Evolutionary conservation across 2,113 vertebrate species (phyloP).

Genomic region (Pelodiscus sinensis): DNA sequence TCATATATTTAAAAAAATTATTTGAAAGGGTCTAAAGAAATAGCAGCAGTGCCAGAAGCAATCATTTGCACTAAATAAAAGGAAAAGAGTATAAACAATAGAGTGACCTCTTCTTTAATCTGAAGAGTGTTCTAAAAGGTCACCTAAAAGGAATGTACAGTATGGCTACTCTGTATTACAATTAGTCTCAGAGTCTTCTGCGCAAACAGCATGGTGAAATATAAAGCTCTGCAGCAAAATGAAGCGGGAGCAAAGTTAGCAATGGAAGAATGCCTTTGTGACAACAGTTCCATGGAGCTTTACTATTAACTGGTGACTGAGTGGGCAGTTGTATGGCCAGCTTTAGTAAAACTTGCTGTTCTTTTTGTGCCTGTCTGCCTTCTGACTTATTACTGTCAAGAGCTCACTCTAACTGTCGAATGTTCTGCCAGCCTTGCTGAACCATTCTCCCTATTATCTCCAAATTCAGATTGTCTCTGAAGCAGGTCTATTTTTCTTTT

Average conservation of each 20-base stretch:
- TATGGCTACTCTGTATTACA: not conserved
- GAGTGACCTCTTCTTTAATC: not conserved
- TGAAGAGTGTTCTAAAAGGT: not conserved
- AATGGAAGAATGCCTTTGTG: not conserved
- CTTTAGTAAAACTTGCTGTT: not conserved
- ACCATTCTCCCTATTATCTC: conserved; percentile 4
- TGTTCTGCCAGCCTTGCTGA: not conserved
- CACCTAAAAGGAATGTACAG: not conserved
- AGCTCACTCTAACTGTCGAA: not conserved
- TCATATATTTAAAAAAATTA: not conserved
- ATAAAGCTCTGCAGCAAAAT: not conserved
- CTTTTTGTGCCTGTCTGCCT: conserved; percentile 18
- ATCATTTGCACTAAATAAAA: not conserved
- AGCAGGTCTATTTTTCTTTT: not conserved
- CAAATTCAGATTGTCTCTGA: not conserved
- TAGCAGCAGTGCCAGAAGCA: not conserved
- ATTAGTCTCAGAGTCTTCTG: not conserved
- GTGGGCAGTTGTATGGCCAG: rapidly evolving
- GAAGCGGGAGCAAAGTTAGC: not conserved
- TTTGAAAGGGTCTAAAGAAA: conserved; percentile 16
- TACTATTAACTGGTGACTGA: not conserved
- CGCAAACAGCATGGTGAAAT: not conserved
- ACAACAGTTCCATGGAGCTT: not conserved
- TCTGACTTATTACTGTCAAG: not conserved
- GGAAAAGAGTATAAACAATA: not conserved